These are phyloP conservation scores for Pampus argenteus DNA, from an alignment of 2,797 vertebrate genomes.

Conservation along the genomic window DNA sequence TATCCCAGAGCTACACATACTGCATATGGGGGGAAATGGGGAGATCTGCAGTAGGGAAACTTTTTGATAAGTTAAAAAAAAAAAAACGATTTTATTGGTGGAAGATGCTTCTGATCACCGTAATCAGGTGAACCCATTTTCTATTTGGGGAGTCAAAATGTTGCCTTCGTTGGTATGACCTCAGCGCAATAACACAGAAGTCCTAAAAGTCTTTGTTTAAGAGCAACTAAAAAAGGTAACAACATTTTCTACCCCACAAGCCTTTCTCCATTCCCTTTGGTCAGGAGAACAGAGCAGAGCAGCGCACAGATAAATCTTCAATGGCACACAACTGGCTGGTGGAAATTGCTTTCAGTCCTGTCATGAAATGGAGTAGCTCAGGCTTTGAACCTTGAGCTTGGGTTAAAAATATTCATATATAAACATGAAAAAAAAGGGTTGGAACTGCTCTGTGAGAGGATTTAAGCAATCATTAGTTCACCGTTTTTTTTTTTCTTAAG, in stretches of 20 bases:
- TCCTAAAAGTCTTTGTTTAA: conserved; percentile 18
- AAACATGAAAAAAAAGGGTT: conserved; percentile 51
- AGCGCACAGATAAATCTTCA: conserved; percentile 50
- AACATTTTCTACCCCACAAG: conserved; percentile 29
- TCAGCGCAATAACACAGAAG: conserved; percentile 8
- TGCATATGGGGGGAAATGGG: background rate
- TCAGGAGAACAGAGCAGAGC: conserved; percentile 42
- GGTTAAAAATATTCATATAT: conserved; percentile 47
- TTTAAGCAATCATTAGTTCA: conserved; percentile 50
- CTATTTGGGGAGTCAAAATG: background rate
- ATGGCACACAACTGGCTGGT: conserved; percentile 31
- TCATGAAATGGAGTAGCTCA: conserved; percentile 36
- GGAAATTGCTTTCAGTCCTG: conserved; percentile 54
- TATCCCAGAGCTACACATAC: conserved; percentile 1
- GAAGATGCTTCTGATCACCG: background rate
- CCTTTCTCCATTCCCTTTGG: conserved; percentile 48
- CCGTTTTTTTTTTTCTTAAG: conserved; percentile 34
- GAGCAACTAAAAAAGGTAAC: conserved; percentile 44
- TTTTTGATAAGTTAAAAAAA: too few species aligned
- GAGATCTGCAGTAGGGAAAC: background rate
- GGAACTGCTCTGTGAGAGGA: conserved; percentile 33
- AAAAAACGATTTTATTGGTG: background rate
- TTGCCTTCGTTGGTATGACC: background rate
- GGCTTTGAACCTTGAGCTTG: conserved; percentile 46
- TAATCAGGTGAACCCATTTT: background rate